A percentile compares a stretch with the other conserved stretches of the same genome.
Evolutionary conservation across 2,797 vertebrate species (phyloP).

Genomic region (Tokudaia tokunoshimensis): DNA sequence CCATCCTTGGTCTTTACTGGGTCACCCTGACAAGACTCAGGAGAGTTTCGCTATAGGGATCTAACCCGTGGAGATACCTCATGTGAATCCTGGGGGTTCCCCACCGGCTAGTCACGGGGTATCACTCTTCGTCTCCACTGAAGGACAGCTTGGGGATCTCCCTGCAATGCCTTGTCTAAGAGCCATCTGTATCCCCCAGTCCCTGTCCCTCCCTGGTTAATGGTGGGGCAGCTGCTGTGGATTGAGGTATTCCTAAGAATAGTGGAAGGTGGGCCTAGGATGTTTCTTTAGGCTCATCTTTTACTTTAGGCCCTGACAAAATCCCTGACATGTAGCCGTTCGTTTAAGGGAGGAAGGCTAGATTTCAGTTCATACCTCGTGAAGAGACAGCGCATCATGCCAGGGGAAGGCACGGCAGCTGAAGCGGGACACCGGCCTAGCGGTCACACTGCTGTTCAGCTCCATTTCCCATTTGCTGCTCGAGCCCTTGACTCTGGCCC

Average conservation of each 20-base stretch:
- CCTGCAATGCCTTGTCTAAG: not conserved
- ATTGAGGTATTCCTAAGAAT: too few species aligned
- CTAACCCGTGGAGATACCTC: not conserved
- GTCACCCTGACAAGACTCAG: not conserved
- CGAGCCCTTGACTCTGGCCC: not conserved
- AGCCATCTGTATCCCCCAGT: rapidly evolving
- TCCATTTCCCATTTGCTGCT: not conserved
- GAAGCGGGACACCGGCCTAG: rapidly evolving
- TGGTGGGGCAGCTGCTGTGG: rapidly evolving
- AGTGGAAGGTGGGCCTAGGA: not conserved
- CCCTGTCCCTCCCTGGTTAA: not conserved
- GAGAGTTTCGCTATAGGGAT: not conserved
- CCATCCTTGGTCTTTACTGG: not conserved
- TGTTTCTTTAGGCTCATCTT: not conserved
- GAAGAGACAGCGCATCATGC: not conserved
- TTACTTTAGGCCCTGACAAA: not conserved
- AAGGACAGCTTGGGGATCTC: not conserved
- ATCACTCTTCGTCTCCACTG: not conserved
- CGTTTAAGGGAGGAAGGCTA: not conserved
- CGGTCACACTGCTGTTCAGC: not conserved
- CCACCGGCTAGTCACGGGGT: not conserved
- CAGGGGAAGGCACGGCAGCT: not conserved
- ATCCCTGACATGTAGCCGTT: not conserved
- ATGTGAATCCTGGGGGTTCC: not conserved
- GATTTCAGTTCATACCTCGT: not conserved